Conservation (phyloP, 2,888 invertebrate species). For the Ceramica pisi region DNA sequence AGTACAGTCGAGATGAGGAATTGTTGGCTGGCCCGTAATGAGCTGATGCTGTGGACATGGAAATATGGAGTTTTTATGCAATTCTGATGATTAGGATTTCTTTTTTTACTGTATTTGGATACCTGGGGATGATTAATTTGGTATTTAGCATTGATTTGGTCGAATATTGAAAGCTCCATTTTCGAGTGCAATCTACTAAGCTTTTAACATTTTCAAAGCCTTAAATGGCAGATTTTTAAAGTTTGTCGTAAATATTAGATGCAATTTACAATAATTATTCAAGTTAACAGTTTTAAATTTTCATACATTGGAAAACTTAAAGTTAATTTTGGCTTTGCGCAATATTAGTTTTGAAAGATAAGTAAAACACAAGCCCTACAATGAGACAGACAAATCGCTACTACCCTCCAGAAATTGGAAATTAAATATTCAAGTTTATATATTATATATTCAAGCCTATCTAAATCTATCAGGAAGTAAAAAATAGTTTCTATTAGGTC, state of each 20-base stretch:
- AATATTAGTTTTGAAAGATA: too few relatives aligned
- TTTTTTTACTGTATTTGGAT: background rate
- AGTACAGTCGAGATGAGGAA: slow-evolving; percentile 81
- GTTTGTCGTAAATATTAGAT: too few relatives aligned
- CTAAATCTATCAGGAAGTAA: slow-evolving; percentile 39
- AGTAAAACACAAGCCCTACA: slow-evolving; percentile 5
- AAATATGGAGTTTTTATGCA: background rate
- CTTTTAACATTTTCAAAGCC: too few relatives aligned
- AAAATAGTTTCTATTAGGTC: slow-evolving; percentile 47
- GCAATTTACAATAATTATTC: too few relatives aligned
- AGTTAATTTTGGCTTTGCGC: too few relatives aligned
- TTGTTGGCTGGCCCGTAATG: slow-evolving; percentile 56
- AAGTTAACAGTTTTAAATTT: too few relatives aligned
- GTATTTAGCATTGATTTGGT: background rate
- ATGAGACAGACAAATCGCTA: slow-evolving; percentile 16
- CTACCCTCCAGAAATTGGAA: slow-evolving; percentile 38
- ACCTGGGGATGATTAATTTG: background rate
- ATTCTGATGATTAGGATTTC: slow-evolving; percentile 34
- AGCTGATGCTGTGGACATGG: slow-evolving; percentile 53
- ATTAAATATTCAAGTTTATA: slow-evolving; percentile 53
- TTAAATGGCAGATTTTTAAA: too few relatives aligned
- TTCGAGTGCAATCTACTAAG: too few relatives aligned
- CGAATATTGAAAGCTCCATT: too few relatives aligned
- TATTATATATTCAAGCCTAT: too few relatives aligned
- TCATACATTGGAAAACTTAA: too few relatives aligned